Conservation (phyloP, 1,140 invertebrate genomes). For the Leucophenga varia region DNA sequence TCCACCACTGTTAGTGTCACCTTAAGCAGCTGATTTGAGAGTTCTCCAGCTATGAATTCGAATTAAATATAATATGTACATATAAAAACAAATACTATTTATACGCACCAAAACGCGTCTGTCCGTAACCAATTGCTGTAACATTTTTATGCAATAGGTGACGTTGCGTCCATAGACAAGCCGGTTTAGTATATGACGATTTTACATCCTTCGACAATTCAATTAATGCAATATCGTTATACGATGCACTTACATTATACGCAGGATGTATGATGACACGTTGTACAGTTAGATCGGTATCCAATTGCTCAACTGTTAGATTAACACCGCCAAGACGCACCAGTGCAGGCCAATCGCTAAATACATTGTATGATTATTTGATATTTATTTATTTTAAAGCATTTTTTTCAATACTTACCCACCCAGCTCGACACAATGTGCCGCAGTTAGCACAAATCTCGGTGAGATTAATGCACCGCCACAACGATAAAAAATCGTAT, state of each 20-base stretch:
- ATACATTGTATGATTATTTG: neutral
- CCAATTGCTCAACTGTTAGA: slow-evolving; percentile 17
- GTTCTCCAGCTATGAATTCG: slow-evolving; percentile 18
- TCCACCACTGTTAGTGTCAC: slow-evolving; percentile 22
- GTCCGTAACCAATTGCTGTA: slow-evolving; percentile 45
- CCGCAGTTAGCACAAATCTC: slow-evolving; percentile 50
- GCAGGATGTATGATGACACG: slow-evolving; percentile 33
- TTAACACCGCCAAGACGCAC: slow-evolving; percentile 46
- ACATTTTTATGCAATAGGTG: slow-evolving; percentile 18
- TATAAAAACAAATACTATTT: neutral
- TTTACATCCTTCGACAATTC: slow-evolving; percentile 20
- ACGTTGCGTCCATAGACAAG: slow-evolving; percentile 21
- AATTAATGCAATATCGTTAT: slow-evolving; percentile 49
- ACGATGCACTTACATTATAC: slow-evolving; percentile 22
- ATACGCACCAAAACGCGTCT: slow-evolving; percentile 30
- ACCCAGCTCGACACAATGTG: slow-evolving; percentile 46
- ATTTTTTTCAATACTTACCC: slow-evolving; percentile 29
- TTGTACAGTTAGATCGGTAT: slow-evolving; percentile 21
- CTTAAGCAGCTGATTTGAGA: slow-evolving; percentile 40
- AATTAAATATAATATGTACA: neutral
- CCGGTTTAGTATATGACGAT: slow-evolving; percentile 13
- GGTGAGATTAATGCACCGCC: slow-evolving; percentile 47
- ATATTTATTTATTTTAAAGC: neutral
- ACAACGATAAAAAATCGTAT: slow-evolving; percentile 36
- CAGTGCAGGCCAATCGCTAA: slow-evolving; percentile 26